Evolutionary conservation across 2,888 invertebrate species (phyloP), one percentile per base, ranked within the genome.

Genomic region (Embidobia sp.): DNA sequence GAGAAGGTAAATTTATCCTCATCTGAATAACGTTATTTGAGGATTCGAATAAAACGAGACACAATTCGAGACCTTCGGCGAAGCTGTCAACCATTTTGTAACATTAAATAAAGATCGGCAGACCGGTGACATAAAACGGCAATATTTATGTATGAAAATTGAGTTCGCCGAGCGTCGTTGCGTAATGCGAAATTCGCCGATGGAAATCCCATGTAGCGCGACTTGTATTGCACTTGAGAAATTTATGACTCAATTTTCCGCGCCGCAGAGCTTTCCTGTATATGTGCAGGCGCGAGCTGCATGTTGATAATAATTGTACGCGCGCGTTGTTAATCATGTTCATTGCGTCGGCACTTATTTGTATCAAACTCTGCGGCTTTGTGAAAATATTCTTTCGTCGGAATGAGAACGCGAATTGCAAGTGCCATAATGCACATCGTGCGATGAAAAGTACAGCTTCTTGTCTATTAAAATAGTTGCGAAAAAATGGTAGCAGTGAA

Each of bases 261-360:
- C 49, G 48, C 40, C n/a, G 18, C 31, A 19, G 15, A 57, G 16
- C 40, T 69, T 69, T 69, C 67, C 48, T 48, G 42, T 5, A 6
- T 27, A 44, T 61, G 55, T 55, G 61, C 77, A 74, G 72, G 31
- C 44, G 16, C 22, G n/a, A 15, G 5, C 31, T 11, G 40, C 48
- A 48, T 13, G 59, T 70, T 76, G 70, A n/a, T n/a, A n/a, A 80
- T 84, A 83, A 82, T 83, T 83, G 77, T 77, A 67, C 51, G 77
- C 77, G 77, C 76, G 73, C 13, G 78, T 70, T 82, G 81, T 83
- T 82, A 84, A 84, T 84, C 81, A 79, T 79, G 79, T 79, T 79
- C 80, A 82, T 73, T 76, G 80, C 51, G 77, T 37, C 35, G 51
- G 59, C 35, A 73, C 64, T 72, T 70, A 27, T 27, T 53, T 13